Evolutionary conservation across 1,140 invertebrate genomes (phyloP).

Genomic region (Watersipora subatra): DNA sequence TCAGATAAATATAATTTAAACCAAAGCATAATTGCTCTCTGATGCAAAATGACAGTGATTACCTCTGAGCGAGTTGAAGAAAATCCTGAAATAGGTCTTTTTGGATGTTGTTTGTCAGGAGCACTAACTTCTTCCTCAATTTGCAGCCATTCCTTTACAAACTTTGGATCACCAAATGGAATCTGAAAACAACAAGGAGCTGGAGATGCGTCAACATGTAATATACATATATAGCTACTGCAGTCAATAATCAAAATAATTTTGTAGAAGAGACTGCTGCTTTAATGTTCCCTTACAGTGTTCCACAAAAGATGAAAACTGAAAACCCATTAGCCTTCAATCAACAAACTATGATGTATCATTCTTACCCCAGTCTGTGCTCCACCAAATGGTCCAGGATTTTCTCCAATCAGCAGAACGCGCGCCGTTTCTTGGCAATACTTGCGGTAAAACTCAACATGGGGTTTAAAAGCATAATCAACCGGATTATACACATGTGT

Average conservation of each 20-base stretch:
- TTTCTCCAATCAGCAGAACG: slow-evolving; percentile 77
- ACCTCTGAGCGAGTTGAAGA: slow-evolving; percentile 61
- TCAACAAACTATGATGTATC: no score
- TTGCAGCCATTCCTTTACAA: slow-evolving; percentile 62
- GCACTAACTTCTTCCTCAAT: slow-evolving; percentile 56
- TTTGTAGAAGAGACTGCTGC: no score
- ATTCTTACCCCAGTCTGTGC: slow-evolving; percentile 68
- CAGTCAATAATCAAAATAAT: no score
- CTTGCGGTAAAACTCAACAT: slow-evolving; percentile 53
- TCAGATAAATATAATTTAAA: no score
- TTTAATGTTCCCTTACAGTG: no score
- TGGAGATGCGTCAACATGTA: no score
- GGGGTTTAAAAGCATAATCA: slow-evolving; percentile 62
- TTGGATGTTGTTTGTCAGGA: slow-evolving; percentile 55
- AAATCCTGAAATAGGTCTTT: slow-evolving; percentile 59
- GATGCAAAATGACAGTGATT: slow-evolving; percentile 5
- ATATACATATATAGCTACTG: no score
- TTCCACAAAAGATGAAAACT: no score
- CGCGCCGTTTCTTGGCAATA: slow-evolving; percentile 54
- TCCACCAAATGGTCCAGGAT: slow-evolving; percentile 87
- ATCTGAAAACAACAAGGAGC: slow-evolving; percentile 48
- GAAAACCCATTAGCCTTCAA: no score
- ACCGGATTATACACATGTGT: slow-evolving; percentile 67
- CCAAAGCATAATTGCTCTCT: no score
- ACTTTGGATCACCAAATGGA: slow-evolving; percentile 73